Base-by-base conservation (phyloP, 2,888 invertebrate species). In the Synanthedon vespiformis region DNA sequence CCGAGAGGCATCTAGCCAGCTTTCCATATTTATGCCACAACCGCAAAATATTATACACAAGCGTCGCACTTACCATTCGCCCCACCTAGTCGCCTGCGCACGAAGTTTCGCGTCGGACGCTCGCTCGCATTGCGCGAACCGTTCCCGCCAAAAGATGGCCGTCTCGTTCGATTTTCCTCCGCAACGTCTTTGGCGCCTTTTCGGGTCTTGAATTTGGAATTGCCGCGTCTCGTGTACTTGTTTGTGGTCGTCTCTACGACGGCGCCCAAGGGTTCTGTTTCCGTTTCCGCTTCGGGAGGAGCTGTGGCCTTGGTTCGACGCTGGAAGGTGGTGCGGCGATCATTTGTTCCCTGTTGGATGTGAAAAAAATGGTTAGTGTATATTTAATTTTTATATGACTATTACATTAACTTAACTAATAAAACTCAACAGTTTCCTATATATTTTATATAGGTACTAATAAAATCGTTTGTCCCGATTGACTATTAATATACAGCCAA, bases 241-340 rank as follows among this genome's bases (percentile, higher is more conserved):
- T 61, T 71, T 52, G 78, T 80, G 64, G 72, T 71, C 51, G 74
- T 74, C 40, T 74, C 72, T 16, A 58, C 52, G 50, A 58, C 52
- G 50, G 58, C 54, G 57, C 70, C 72, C 56, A 58, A 62, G 59
- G 68, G 67, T 51, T 68, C 67, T 51, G 71, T 68, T 56, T 65
- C 58, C 3, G 68, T 63, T 50, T 74, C 78, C 57, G 68, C 66
- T 54, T 74, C 72, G 40, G 83, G 76, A 11, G 77, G 66, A 1
- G 78, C 65, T 1, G 85, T 81, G 27, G 83, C 74, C 66, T 83
- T 84, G 53, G 82, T 86, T 57, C 86, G 84, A 1, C 84, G 77
- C 53, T 74, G 72, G 79, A 86, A 84, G 58, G 68, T 70, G 52
- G 61, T 64, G 40, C 72, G 68, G n/a, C 64, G 64, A 52, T 81